Conservation (phyloP, 2,113 vertebrate species). For the Percina caprodes region DNA sequence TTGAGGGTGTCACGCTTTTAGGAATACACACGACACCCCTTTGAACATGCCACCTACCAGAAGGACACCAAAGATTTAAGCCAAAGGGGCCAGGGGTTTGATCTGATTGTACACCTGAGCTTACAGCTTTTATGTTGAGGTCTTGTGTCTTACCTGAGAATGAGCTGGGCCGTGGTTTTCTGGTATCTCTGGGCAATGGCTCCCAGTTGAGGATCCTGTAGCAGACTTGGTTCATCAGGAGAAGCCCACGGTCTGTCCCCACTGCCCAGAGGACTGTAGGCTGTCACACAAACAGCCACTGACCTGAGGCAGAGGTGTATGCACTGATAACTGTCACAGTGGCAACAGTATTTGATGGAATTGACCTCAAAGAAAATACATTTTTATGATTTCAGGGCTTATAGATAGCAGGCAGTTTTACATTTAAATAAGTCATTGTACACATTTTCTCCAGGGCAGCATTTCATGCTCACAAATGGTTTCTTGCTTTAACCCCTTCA, state of each 20-base stretch:
- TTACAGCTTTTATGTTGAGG: not conserved
- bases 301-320: constrained; percentile 50
- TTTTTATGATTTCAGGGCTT: not conserved
- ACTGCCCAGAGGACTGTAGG: constrained; percentile 85
- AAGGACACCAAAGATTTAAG: not conserved
- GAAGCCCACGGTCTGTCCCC: constrained; percentile 83
- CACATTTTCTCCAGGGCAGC: too few relatives aligned
- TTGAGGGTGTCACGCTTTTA: constrained; percentile 82
- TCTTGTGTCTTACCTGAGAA: constrained; percentile 72
- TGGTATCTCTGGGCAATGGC: constrained; percentile 68
- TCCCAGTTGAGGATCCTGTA: constrained; percentile 74
- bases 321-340: not conserved
- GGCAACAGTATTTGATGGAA: not conserved
- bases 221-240: constrained; percentile 71
- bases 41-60: constrained; percentile 82
- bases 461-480: too few relatives aligned
- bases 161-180: constrained; percentile 80
- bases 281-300: constrained; percentile 75
- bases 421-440: too few relatives aligned
- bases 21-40: constrained; percentile 82
- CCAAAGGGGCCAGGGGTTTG: not conserved
- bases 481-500: too few relatives aligned
- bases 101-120: not conserved
- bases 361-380: not conserved
- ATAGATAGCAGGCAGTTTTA: too few relatives aligned